These are phyloP conservation scores for Melinaea menophilus DNA, from an alignment of 2,888 invertebrate species.

Conservation along the genomic window DNA sequence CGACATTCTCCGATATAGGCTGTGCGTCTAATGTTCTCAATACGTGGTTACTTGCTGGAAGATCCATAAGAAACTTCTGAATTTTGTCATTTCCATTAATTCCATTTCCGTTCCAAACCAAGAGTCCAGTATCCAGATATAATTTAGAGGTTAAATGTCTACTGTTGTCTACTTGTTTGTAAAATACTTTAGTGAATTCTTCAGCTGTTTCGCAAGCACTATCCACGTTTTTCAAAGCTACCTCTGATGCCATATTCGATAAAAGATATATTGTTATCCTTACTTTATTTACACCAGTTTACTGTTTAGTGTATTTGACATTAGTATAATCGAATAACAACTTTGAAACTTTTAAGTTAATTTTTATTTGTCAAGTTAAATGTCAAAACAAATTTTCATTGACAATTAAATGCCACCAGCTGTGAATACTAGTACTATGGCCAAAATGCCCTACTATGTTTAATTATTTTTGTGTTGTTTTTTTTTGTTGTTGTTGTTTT, in stretches of 20 bases:
- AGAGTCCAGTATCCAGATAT: constrained; percentile 89
- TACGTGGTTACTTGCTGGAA: constrained; percentile 88
- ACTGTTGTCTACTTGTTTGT: constrained; percentile 91
- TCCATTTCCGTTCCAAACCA: constrained; percentile 96
- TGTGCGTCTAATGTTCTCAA: constrained; percentile 91
- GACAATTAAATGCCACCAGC: too few relatives aligned
- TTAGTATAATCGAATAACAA: not conserved
- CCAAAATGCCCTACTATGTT: too few relatives aligned
- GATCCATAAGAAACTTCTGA: constrained; percentile 89
- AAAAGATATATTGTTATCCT: not conserved
- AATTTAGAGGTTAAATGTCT: constrained; percentile 89
- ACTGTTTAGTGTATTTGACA: constrained; percentile 9
- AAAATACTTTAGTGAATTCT: constrained; percentile 93
- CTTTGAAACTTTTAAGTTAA: too few relatives aligned
- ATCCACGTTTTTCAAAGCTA: constrained; percentile 82
- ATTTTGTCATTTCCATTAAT: constrained; percentile 88
- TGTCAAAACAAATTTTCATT: too few relatives aligned
- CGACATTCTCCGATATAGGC: constrained; percentile 86
- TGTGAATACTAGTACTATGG: too few relatives aligned
- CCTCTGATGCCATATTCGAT: constrained; percentile 62
- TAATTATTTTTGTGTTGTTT: too few relatives aligned
- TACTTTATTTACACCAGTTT: too few relatives aligned
- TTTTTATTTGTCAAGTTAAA: too few relatives aligned
- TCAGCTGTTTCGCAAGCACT: constrained; percentile 91
- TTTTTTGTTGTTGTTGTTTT: too few relatives aligned